These are phyloP conservation scores for Calyptomena viridis DNA, from an alignment of 2,113 vertebrate genomes.

Conservation along the genomic window DNA sequence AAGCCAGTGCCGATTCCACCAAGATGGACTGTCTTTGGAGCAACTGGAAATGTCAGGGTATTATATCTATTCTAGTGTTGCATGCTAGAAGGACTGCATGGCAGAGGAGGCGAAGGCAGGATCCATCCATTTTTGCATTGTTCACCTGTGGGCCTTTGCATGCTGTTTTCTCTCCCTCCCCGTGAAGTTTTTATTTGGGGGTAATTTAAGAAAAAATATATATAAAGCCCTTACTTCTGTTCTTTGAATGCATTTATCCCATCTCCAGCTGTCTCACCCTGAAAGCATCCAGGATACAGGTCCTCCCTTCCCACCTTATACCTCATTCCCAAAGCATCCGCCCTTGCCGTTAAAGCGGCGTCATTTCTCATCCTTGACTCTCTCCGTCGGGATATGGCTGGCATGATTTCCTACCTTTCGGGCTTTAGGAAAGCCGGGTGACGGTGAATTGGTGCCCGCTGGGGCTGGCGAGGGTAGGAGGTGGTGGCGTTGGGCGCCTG, in stretches of 20 bases:
- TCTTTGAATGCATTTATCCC: background rate
- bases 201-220: background rate
- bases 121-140: constrained; percentile 66
- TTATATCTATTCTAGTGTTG: constrained; percentile 72
- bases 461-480: background rate
- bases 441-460: background rate
- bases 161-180: constrained; percentile 49
- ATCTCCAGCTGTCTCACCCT: background rate
- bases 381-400: background rate
- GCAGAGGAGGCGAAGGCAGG: constrained; percentile 45
- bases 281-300: background rate
- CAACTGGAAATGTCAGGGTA: constrained; percentile 98
- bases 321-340: constrained; percentile 30
- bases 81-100: constrained; percentile 69
- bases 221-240: background rate
- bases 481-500: background rate
- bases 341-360: background rate
- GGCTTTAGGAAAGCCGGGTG: background rate
- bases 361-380: background rate
- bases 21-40: constrained; percentile 97
- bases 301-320: background rate
- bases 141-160: constrained; percentile 75
- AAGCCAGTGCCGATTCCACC: constrained; percentile 88
- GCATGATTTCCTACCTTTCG: background rate
- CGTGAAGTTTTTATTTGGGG: constrained; percentile 23